Evolutionary conservation across 2,888 invertebrate species (phyloP), one percentile per base, ranked within the genome.

Genomic region (Shargacucullia verbasci): DNA sequence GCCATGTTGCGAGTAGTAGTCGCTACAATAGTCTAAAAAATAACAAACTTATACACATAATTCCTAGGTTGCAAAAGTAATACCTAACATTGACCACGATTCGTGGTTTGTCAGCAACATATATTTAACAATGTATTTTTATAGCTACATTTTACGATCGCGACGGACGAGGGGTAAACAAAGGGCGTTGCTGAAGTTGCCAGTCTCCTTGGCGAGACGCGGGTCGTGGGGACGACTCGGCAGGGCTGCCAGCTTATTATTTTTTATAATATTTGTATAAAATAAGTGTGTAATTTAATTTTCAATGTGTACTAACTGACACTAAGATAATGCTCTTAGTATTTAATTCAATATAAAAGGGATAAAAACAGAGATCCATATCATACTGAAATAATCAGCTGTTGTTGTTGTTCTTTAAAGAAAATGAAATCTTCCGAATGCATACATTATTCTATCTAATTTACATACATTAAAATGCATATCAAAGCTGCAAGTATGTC

Each of bases 51-150:
- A 5, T 34, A 34, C 12, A 34, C 4, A 11, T 34, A 13, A 20
- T 20, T 3, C 8, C 1, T 9, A 35, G 0, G 12, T 14, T 3
- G 10, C 10, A 13, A n/a, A 8, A n/a, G 45, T 25, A 29, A 10
- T 41, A 27, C 29, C 39, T 25, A 31, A 25, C 14, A 34, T 8
- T 35, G 38, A 43, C 49, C 37, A 44, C 29, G n/a, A 14, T 64
- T 53, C 27, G 9, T 14, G 50, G 41, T 46, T 59, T 46, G 27
- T 58, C 27, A 41, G 58, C 31, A 27, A 70, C 47, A 57, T 40
- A 50, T 14, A 61, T 58, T 52, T 41, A 78, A 88, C 85, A 84
- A 79, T 83, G 84, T 88, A 83, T 86, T 82, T 86, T 85, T 82
- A 87, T 79, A 77, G 74, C 54, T 61, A 61, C 66, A 57, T 76